Base-by-base conservation (phyloP, 1,140 invertebrate genomes). In the Arctopsyche grandis region DNA sequence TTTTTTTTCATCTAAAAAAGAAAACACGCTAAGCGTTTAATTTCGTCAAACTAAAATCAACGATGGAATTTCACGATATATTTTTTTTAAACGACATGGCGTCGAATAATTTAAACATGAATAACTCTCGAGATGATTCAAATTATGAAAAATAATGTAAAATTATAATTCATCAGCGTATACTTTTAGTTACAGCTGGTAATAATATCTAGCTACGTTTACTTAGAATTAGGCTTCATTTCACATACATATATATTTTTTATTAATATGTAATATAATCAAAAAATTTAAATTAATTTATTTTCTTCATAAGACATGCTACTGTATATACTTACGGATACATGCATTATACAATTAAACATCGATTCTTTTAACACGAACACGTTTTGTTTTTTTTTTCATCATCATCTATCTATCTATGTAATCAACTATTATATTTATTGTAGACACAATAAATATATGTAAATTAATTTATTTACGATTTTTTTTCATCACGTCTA, bases 221-320 rank as follows among this genome's bases (percentile, higher is more conserved):
- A 76, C 74, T 76, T 76, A 76, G 74, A 76, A 76, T 76, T 76
- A 76, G 74, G 74, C 74, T 76, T 76, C 74, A 76, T 76, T 76
- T 29, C 74, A 76, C 74, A 76, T 76, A 76, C 26, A 76, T 22
- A 44, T 43, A 56, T 63, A 63, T 43, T 66, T 26, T 66, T 26
- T 26, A 26, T 29, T 52, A 52, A 12, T 52, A 52, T 52, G 16
- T 52, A 52, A 52, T 38, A 52, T 52, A 52, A 52, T 52, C 16
- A 52, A 52, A 52, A 52, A 52, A 52, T 52, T 52, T 5, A 52
- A 14, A 52, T 14, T 52, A 52, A 38, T 7, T 26, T 26, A n/a
- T n/a, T 66, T 66, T 26, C 0, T 76, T 76, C 58, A 76, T 76
- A 76, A 76, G 74, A 76, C 74, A 63, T 76, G 24, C 74, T 76